Percentiles rank a stretch among this genome's conserved stretches.
Conservation (phyloP, 2,888 invertebrate genomes). For the Lycaena phlaeas region DNA sequence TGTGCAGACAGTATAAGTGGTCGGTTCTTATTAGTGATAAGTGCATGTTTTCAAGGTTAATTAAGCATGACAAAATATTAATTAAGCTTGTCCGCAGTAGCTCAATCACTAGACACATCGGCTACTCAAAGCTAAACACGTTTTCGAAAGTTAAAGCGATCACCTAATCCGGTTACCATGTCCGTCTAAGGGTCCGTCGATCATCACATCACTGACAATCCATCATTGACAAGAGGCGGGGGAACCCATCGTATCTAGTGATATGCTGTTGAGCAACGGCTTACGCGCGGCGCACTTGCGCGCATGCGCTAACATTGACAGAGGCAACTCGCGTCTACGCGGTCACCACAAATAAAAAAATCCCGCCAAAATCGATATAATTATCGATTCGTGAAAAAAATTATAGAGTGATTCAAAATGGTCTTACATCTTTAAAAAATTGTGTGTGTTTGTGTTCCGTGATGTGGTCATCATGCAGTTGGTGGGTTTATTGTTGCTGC, state of each 20-base stretch:
- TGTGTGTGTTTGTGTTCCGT: slow-evolving; percentile 28
- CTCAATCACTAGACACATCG: neutral
- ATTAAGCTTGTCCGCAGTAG: too few species aligned
- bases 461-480: slow-evolving; percentile 57
- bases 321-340: slow-evolving; percentile 38
- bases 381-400: neutral
- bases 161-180: slow-evolving; percentile 11
- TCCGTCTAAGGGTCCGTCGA: neutral
- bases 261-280: slow-evolving; percentile 51
- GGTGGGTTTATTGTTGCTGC: slow-evolving; percentile 44
- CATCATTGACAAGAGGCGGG: slow-evolving; percentile 15
- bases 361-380: neutral
- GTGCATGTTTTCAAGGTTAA: too few species aligned
- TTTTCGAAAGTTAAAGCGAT: slow-evolving; percentile 5
- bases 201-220: slow-evolving; percentile 3
- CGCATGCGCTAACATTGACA: slow-evolving; percentile 56
- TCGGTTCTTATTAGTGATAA: too few species aligned
- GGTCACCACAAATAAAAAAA: slow-evolving; percentile 29
- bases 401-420: slow-evolving; percentile 13
- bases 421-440: slow-evolving; percentile 16
- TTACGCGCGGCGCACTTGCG: slow-evolving; percentile 41
- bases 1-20: too few species aligned
- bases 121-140: neutral
- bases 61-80: too few species aligned
- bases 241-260: slow-evolving; percentile 14